Conservation (phyloP, 2,113 vertebrate genomes). For the Nothocercus nigrocapillus region DNA sequence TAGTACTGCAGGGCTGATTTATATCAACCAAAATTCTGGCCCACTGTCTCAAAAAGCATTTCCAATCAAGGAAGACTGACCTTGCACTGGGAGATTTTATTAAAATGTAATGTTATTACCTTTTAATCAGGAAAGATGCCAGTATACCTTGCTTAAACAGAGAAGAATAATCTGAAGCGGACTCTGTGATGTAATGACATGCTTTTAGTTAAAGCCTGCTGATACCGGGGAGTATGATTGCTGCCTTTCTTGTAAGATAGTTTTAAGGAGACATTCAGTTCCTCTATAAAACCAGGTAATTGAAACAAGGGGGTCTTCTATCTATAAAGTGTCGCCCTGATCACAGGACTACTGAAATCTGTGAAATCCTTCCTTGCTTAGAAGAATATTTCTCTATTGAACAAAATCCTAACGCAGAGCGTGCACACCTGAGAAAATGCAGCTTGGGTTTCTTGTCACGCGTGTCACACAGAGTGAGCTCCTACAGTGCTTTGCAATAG, state of each 20-base stretch:
- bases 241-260: not conserved
- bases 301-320: not conserved
- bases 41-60: not conserved
- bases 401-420: not conserved
- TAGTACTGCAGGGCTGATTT: not conserved
- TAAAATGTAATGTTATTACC: not conserved
- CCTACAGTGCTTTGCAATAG: not conserved
- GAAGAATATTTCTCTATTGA: not conserved
- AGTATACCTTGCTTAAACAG: not conserved
- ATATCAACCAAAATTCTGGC: slow-evolving; percentile 22
- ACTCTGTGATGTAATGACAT: not conserved
- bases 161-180: not conserved
- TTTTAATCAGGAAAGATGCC: slow-evolving; percentile 40
- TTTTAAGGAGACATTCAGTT: not conserved
- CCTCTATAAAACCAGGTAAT: not conserved
- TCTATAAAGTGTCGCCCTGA: not conserved
- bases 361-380: not conserved
- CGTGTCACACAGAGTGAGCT: not conserved
- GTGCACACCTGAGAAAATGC: not conserved
- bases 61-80: slow-evolving; percentile 6
- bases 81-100: not conserved
- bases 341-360: not conserved
- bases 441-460: not conserved
- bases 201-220: not conserved
- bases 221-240: not conserved